Conservation (phyloP, 2,888 invertebrate genomes). For the Drosophila nigritarsus region DNA sequence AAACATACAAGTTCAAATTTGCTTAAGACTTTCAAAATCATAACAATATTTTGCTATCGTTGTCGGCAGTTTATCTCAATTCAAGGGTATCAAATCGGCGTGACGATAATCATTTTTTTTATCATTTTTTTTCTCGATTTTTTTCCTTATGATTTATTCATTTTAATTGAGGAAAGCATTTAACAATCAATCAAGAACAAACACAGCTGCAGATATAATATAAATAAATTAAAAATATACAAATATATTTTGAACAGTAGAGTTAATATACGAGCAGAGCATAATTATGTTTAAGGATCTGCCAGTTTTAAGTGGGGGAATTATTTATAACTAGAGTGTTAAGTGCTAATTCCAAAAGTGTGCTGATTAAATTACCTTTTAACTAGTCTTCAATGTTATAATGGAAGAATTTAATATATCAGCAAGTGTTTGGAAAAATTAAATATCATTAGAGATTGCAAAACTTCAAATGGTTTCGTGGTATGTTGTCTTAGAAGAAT, state of each 20-base stretch:
- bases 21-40: not conserved
- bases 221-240: not conserved
- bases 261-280: not conserved
- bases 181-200: conserved; percentile 23
- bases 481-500: not conserved
- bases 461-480: too few relatives aligned
- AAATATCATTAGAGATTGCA: not conserved
- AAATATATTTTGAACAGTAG: not conserved
- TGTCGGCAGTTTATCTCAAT: not conserved
- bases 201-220: not conserved
- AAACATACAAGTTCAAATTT: not conserved
- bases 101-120: not conserved
- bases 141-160: not conserved
- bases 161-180: conserved; percentile 4
- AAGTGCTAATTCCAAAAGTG: not conserved
- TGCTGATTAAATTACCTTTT: not conserved
- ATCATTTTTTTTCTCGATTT: not conserved
- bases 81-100: not conserved
- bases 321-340: not conserved
- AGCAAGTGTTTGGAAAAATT: not conserved
- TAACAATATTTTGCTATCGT: not conserved
- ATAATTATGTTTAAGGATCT: not conserved
- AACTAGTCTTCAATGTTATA: not conserved
- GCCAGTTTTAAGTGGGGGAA: not conserved
- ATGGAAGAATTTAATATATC: not conserved